Base-by-base conservation (phyloP, 2,888 invertebrate species). In the Monoplex corrugatus region DNA sequence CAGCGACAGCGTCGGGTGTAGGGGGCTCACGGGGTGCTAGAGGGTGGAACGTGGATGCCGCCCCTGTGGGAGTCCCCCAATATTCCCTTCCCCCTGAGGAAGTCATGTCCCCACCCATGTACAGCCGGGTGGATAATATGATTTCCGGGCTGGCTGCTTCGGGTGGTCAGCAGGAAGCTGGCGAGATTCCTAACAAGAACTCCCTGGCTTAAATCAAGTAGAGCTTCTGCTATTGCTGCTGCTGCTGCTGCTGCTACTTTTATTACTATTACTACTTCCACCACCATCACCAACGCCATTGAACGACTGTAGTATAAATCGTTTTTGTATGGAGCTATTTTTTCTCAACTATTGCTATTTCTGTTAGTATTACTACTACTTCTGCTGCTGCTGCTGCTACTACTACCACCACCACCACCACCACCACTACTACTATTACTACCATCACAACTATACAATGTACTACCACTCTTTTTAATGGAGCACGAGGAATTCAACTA, bases 71-170 rank as follows among this genome's bases (percentile, higher is more conserved):
- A 28, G 57, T 40, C 40, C 68, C 68, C 0, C 86, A 43, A n/a
- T 68, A 68, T n/a, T 2, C 86, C n/a, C n/a, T 86, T 28, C 28
- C 68, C 44, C 86, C 63, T 1, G 68, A 86, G 28, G 86, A 86
- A 28, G 43, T 68, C 32, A 68, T 86, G 86, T 68, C 43, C 10
- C 86, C 86, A 16, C 86, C 86, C 19, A n/a, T 19, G 28, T 86
- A 86, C 68, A 86, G 43, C 44, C 63, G 68, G 68, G 32, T 57
- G 63, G 68, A 68, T 10, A 43, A 68, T n/a, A 43, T 68, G 68
- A 72, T 86, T n/a, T 43, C 68, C n/a, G 68, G 68, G 40, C 40
- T 68, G 68, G 38, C n/a, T 10, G 35, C 38, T 5, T 23, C 63
- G 2, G 28, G 35, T 2, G 86, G 86, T 0, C 43, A 40, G 1